Percentiles rank a stretch among this genome's conserved stretches.
Conservation (phyloP, 1,140 invertebrate species). For the Arion vulgaris region DNA sequence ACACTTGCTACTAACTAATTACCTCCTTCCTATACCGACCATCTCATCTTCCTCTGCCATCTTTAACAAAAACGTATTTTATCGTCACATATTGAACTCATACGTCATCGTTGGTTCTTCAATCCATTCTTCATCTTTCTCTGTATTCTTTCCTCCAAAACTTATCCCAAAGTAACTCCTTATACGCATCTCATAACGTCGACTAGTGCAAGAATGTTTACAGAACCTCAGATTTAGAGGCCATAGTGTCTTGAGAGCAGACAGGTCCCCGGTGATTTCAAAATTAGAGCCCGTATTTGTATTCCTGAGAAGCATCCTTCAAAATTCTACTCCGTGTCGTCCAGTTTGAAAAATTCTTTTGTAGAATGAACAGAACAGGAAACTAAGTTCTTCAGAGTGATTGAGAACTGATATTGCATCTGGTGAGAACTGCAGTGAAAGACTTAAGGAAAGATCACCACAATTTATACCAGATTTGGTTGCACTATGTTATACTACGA, state of each 20-base stretch:
- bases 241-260: background rate
- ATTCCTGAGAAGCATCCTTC: background rate
- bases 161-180: background rate
- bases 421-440: background rate
- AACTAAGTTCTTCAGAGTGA: background rate
- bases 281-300: slow-evolving; percentile 3
- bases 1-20: too few relatives aligned
- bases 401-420: background rate
- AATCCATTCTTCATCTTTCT: too few relatives aligned
- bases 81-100: too few relatives aligned
- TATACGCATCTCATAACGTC: background rate
- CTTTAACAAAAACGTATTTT: too few relatives aligned
- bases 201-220: background rate
- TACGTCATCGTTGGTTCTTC: too few relatives aligned
- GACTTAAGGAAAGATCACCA: background rate
- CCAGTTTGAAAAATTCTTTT: background rate
- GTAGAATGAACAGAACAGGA: background rate
- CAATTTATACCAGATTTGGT: background rate
- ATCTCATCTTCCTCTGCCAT: too few relatives aligned
- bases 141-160: background rate
- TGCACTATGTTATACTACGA: background rate
- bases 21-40: too few relatives aligned
- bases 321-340: background rate
- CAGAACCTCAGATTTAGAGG: background rate
- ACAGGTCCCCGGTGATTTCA: background rate